These are phyloP conservation scores for Sesia bembeciformis DNA, from an alignment of 2,888 invertebrate species.

Conservation along the genomic window DNA sequence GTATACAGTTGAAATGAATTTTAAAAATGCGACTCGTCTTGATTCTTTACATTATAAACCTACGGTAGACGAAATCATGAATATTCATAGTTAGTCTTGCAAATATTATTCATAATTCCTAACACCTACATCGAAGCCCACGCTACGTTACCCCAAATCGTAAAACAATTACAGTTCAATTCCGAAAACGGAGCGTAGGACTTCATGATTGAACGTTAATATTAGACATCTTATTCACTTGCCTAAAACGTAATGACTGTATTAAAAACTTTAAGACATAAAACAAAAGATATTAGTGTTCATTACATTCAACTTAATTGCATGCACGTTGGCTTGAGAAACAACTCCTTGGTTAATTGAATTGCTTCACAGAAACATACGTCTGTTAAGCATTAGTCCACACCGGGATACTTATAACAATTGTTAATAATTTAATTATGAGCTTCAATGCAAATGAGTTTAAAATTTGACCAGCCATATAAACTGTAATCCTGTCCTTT, in stretches of 20 bases:
- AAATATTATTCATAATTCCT: not conserved
- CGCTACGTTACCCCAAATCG: not conserved
- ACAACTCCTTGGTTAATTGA: conserved; percentile 31
- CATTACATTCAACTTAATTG: too few species aligned
- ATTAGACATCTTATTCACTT: conserved; percentile 11
- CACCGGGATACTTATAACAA: too few species aligned
- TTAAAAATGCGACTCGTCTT: too few species aligned
- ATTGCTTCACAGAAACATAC: conserved; percentile 22
- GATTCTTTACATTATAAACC: not conserved
- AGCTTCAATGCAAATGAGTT: too few species aligned
- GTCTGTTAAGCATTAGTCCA: conserved; percentile 17
- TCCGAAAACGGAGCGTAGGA: conserved; percentile 16
- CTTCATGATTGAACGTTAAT: conserved; percentile 12
- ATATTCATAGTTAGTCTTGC: not conserved
- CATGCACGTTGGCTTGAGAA: not conserved
- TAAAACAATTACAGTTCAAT: conserved; percentile 7
- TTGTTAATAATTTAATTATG: too few species aligned
- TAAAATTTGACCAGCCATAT: too few species aligned
- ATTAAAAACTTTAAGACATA: not conserved
- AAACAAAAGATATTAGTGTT: not conserved
- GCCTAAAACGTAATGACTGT: not conserved
- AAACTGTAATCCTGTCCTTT: too few species aligned
- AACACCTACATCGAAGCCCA: not conserved
- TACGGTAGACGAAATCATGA: not conserved
- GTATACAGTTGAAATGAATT: too few species aligned